Evolutionary conservation across 2,888 invertebrate genomes (phyloP).

Genomic region (Agrilus biguttatus): DNA sequence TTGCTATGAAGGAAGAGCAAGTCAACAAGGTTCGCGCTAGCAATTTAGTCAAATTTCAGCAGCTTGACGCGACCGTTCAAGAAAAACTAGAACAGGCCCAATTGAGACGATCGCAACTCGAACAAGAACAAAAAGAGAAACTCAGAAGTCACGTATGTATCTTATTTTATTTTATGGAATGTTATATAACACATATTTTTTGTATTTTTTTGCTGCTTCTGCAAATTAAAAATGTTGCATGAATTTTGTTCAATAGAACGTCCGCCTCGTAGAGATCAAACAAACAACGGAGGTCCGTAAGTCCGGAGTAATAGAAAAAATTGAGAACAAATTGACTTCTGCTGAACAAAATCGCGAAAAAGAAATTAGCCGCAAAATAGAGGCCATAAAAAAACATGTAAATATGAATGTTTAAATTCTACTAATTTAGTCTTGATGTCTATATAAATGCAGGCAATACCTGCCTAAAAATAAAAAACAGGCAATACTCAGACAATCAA

Average conservation of each 20-base stretch:
- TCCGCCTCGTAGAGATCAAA: constrained; percentile 49
- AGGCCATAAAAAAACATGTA: constrained; percentile 74
- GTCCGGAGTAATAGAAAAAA: constrained; percentile 33
- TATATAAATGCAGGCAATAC: background rate
- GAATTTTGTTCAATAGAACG: constrained; percentile 28
- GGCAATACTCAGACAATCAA: too few relatives aligned
- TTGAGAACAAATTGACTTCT: constrained; percentile 56
- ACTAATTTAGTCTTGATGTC: constrained; percentile 25
- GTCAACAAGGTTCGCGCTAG: constrained; percentile 54
- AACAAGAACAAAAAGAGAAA: constrained; percentile 65
- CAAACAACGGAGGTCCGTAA: constrained; percentile 24
- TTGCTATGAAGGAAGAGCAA: constrained; percentile 42
- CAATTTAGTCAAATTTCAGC: constrained; percentile 51
- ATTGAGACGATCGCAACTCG: constrained; percentile 56
- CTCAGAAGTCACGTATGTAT: constrained; percentile 60
- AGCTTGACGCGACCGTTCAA: constrained; percentile 55
- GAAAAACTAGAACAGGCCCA: constrained; percentile 53
- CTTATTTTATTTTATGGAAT: constrained; percentile 1
- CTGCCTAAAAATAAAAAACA: background rate
- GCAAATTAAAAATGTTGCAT: constrained; percentile 7
- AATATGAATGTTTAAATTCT: too few relatives aligned
- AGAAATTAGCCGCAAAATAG: constrained; percentile 74
- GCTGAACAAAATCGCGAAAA: constrained; percentile 74
- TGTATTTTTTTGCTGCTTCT: constrained; percentile 2
- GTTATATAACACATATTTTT: background rate